Base-by-base conservation (phyloP, 2,113 vertebrate species). In the Eulemur macaco region DNA sequence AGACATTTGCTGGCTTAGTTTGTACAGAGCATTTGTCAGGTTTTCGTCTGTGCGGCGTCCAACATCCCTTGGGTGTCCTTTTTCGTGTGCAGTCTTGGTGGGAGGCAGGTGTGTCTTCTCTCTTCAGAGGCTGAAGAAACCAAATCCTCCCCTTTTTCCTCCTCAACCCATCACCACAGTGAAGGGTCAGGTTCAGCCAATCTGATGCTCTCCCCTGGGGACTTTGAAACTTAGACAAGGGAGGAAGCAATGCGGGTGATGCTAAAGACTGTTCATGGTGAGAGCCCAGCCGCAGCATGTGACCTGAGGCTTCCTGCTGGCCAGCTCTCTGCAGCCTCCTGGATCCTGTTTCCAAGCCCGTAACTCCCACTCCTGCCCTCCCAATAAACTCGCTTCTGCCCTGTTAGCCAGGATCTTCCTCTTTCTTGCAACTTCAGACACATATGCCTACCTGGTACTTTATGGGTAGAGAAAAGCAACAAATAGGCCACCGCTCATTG, bases 111-210 rank as follows among this genome's bases (percentile, higher is more conserved):
- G 1, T 20, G 78, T 42, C 42, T 58, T 66, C 25, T 31, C 18
- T 88, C 91, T 89, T 93, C 27, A 83, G 58, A 95, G 39, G 5
- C n/a, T 52, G 21, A 85, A 92, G 31, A 78, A 92, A 58, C n/a
- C 39, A 52, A 50, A 54, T 71, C 25, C 52, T 60, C 27, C 37
- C 9, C 60, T 29, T 63, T 63, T 25, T 47, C 39, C 69, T 58
- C 45, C 39, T 77, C 34, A 69, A 12, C 21, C 74, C 39, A 34
- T 78, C 58, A 54, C 18, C 45, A 29, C 25, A 87, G 63, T 12
- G 23, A 68, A 91, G 58, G 23, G 20, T 34, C 47, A 73, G 20
- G 8, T 25, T 84, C 37, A 9, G 23, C 58, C 66, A 78, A 11
- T 54, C 58, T 81, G 74, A 23, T 5, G 9, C 45, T 81, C 15